Conservation (phyloP, 2,888 invertebrate genomes). For the Isoperla grammatica region DNA sequence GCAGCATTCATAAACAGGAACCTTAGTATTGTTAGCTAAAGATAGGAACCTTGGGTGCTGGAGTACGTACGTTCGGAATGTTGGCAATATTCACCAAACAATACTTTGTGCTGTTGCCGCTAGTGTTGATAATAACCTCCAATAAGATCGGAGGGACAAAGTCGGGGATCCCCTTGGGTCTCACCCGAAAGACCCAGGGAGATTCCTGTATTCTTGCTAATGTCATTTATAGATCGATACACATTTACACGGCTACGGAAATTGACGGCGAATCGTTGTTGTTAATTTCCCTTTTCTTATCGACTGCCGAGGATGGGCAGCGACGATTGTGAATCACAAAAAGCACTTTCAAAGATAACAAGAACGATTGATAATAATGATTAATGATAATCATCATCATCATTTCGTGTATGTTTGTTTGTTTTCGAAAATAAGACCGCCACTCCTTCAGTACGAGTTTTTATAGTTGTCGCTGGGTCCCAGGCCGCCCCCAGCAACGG, state of each 20-base stretch:
- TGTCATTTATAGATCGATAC: slow-evolving; percentile 9
- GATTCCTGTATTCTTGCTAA: not conserved
- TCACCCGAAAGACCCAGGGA: slow-evolving; percentile 9
- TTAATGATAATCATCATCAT: slow-evolving; percentile 14
- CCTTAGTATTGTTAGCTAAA: slow-evolving; percentile 43
- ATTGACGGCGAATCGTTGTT: not conserved
- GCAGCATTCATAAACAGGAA: slow-evolving; percentile 42
- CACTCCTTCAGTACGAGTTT: slow-evolving; percentile 26
- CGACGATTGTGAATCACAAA: slow-evolving; percentile 3
- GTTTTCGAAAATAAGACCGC: slow-evolving; percentile 11
- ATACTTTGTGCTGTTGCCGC: too few relatives aligned
- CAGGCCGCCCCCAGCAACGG: slow-evolving; percentile 24
- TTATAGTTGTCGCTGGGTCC: slow-evolving; percentile 19
- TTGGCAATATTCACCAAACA: not conserved
- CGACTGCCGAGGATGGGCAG: not conserved
- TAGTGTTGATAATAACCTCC: not conserved
- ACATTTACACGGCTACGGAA: not conserved
- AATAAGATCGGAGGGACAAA: not conserved
- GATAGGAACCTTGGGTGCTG: slow-evolving; percentile 44
- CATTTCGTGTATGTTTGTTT: too few relatives aligned
- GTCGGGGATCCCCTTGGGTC: not conserved
- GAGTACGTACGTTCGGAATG: slow-evolving; percentile 32
- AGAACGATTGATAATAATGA: slow-evolving; percentile 7
- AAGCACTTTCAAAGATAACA: slow-evolving; percentile 5
- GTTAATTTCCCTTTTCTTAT: slow-evolving; percentile 15